Evolutionary conservation across 1,140 invertebrate species (phyloP).

Genomic region (Bombus breviceps): DNA sequence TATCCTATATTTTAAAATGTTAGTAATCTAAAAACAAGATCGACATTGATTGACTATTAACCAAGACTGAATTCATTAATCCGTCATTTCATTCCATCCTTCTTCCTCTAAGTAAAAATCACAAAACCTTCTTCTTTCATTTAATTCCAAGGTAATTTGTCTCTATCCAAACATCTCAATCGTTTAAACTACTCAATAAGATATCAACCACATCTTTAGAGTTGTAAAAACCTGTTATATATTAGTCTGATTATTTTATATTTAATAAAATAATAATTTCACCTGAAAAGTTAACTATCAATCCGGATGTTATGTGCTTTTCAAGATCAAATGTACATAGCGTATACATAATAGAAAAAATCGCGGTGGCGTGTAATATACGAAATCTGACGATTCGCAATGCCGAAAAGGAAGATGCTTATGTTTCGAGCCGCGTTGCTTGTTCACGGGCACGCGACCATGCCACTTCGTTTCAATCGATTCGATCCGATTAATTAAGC

Average conservation of each 20-base stretch:
- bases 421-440: conserved; percentile 33
- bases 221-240: neutral
- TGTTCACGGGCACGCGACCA: conserved; percentile 32
- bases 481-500: conserved; percentile 42
- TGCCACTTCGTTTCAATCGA: conserved; percentile 52
- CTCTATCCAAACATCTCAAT: neutral
- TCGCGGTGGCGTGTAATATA: conserved; percentile 26
- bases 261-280: neutral
- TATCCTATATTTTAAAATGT: neutral
- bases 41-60: neutral
- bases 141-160: neutral
- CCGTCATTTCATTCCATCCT: neutral
- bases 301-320: conserved; percentile 37
- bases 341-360: conserved; percentile 41
- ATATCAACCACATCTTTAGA: neutral
- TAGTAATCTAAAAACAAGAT: neutral
- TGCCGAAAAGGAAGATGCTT: conserved; percentile 37
- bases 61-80: neutral
- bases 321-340: conserved; percentile 40
- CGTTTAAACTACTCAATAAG: neutral
- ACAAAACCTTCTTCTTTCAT: neutral
- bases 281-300: neutral
- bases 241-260: neutral
- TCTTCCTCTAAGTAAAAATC: neutral
- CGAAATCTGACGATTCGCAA: conserved; percentile 37